These are phyloP conservation scores for Odocoileus virginianus DNA, from an alignment of 2,113 vertebrate species.

Conservation along the genomic window DNA sequence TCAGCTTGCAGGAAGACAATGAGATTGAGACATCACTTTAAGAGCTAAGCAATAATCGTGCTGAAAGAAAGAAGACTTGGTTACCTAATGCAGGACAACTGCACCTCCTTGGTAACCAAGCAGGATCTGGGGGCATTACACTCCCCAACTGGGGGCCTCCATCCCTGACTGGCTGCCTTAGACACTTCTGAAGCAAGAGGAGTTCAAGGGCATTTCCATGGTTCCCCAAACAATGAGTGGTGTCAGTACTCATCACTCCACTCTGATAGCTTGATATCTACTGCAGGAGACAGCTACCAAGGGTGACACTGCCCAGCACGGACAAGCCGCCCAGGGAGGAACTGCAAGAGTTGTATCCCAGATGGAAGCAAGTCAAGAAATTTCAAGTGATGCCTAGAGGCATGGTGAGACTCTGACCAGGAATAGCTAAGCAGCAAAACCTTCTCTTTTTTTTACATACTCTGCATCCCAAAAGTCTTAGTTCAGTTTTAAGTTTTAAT, in stretches of 20 bases:
- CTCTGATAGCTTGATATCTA: background rate
- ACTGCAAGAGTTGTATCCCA: too few species aligned
- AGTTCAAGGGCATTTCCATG: background rate
- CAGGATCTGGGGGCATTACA: background rate
- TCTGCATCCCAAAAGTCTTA: background rate
- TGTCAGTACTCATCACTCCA: background rate
- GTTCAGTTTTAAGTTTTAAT: background rate
- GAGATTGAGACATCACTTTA: background rate
- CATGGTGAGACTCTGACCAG: background rate
- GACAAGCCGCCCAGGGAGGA: background rate
- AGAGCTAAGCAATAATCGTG: background rate
- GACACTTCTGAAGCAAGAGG: background rate
- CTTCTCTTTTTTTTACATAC: background rate
- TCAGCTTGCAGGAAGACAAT: background rate
- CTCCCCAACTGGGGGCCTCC: background rate
- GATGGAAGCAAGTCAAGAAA: background rate
- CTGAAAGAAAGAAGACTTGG: background rate
- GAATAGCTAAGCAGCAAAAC: background rate
- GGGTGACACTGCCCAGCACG: fast-evolving
- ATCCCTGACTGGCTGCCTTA: background rate
- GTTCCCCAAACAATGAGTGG: background rate
- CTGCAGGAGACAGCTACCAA: too few species aligned
- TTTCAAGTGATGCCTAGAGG: background rate
- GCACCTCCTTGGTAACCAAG: background rate
- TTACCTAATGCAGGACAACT: background rate